A percentile compares a stretch with the other conserved stretches of the same genome.
These are phyloP conservation scores for Cosmia trapezina DNA, from an alignment of 2,888 invertebrate genomes.

Conservation along the genomic window DNA sequence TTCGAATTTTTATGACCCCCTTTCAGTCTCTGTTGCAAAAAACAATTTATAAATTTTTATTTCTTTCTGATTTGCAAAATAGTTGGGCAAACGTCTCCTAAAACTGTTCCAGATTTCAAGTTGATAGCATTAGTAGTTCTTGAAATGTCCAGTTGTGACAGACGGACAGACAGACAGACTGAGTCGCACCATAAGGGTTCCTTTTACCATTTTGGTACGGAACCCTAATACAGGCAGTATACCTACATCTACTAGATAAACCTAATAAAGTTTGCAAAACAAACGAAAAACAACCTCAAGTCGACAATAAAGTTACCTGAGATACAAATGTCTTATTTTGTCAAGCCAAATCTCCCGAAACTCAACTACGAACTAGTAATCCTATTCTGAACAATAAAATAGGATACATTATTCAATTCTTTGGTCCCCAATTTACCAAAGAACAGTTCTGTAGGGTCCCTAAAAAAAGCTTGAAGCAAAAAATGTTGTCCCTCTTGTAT, in stretches of 20 bases:
- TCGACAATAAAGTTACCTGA: slow-evolving; percentile 29
- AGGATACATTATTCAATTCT: slow-evolving; percentile 63
- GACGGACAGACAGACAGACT: too few relatives aligned
- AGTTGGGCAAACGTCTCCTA: too few relatives aligned
- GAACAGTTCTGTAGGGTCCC: slow-evolving; percentile 44
- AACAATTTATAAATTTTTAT: too few relatives aligned
- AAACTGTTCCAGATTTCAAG: too few relatives aligned
- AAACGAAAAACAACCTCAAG: slow-evolving; percentile 19
- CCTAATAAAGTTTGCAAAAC: slow-evolving; percentile 1
- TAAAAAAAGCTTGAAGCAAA: slow-evolving; percentile 68
- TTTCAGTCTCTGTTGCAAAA: too few relatives aligned
- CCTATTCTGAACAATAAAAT: slow-evolving; percentile 41
- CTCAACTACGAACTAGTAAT: slow-evolving; percentile 36
- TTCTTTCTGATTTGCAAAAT: too few relatives aligned
- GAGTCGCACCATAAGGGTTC: too few relatives aligned
- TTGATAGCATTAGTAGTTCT: too few relatives aligned
- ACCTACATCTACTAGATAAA: slow-evolving; percentile 15
- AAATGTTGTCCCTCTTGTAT: slow-evolving; percentile 73
- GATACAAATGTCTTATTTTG: slow-evolving; percentile 33
- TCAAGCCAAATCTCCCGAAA: slow-evolving; percentile 19
- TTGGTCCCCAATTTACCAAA: slow-evolving; percentile 57
- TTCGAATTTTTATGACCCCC: too few relatives aligned
- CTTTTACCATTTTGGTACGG: too few relatives aligned
- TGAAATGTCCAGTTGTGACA: too few relatives aligned
- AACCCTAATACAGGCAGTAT: neutral